Evolutionary conservation across 2,888 invertebrate species (phyloP).

Genomic region (Phalera bucephala): DNA sequence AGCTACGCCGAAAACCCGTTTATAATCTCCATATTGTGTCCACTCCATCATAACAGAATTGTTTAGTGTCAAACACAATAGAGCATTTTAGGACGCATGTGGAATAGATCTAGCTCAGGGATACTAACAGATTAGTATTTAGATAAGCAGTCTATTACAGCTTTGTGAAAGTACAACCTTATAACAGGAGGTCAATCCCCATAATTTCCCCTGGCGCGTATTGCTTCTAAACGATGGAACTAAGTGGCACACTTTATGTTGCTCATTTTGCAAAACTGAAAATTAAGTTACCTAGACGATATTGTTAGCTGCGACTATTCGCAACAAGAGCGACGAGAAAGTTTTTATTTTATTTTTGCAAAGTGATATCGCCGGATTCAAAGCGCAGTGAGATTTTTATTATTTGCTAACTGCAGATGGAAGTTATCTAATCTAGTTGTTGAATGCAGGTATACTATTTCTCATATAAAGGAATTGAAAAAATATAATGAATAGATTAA

Average conservation of each 20-base stretch:
- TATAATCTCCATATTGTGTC: conserved; percentile 24
- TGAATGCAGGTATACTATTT: too few relatives aligned
- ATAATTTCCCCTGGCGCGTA: conserved; percentile 42
- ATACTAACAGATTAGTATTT: conserved; percentile 19
- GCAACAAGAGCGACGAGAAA: conserved; percentile 8
- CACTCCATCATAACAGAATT: conserved; percentile 21
- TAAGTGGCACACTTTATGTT: conserved; percentile 24
- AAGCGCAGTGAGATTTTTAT: not conserved
- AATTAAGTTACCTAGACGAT: conserved; percentile 29
- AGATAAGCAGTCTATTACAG: conserved; percentile 21
- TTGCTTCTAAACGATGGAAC: conserved; percentile 27
- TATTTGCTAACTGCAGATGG: too few relatives aligned
- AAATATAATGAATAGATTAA: too few relatives aligned
- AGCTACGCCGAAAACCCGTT: conserved; percentile 12
- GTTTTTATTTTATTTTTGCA: not conserved
- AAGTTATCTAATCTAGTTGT: too few relatives aligned
- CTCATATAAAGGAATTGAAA: too few relatives aligned
- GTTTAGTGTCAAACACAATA: conserved; percentile 25
- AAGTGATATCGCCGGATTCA: not conserved
- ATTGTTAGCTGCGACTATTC: conserved; percentile 11
- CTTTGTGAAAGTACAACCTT: conserved; percentile 19
- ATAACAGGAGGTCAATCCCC: conserved; percentile 22
- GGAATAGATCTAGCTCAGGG: conserved; percentile 12
- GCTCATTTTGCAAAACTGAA: conserved; percentile 30
- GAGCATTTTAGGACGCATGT: conserved; percentile 20